These are phyloP conservation scores for Conus canariensis DNA, from an alignment of 2,888 invertebrate species.

Conservation along the genomic window DNA sequence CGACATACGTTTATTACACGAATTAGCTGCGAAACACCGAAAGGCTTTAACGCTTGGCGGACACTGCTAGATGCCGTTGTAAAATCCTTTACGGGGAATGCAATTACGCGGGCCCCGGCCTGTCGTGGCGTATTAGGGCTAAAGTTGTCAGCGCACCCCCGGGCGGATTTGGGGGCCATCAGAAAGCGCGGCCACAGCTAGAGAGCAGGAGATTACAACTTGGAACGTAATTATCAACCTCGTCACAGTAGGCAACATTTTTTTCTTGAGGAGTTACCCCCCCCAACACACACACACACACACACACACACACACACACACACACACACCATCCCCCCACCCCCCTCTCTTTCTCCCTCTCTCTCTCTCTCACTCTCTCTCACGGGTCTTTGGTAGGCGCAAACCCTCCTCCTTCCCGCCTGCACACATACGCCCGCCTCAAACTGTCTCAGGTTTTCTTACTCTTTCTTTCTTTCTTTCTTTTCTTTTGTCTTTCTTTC, in stretches of 20 bases:
- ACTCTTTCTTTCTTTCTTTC: too few species aligned
- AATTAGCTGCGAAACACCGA: conserved; percentile 52
- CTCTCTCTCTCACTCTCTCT: neutral
- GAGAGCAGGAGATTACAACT: conserved; percentile 24
- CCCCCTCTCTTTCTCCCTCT: neutral
- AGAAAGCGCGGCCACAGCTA: conserved; percentile 4
- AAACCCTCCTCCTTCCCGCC: too few species aligned
- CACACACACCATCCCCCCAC: neutral
- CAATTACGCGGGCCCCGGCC: conserved; percentile 37
- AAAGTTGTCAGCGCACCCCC: conserved; percentile 24
- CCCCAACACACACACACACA: neutral
- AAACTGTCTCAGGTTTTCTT: neutral
- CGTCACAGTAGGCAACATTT: conserved; percentile 11
- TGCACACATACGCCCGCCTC: too few species aligned
- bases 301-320: neutral
- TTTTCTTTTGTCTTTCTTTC: too few species aligned
- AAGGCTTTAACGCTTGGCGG: conserved; percentile 48
- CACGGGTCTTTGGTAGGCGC: too few species aligned
- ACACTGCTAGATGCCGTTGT: conserved; percentile 35
- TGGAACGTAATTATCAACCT: neutral
- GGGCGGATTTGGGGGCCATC: conserved; percentile 12
- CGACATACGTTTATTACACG: conserved; percentile 54
- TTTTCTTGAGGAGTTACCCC: neutral
- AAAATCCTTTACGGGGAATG: conserved; percentile 46
- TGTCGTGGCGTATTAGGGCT: conserved; percentile 31